phyloP scores from a whole-genome alignment of 2,797 vertebrate species.

The Hapalemur alaotrensis region DNA sequence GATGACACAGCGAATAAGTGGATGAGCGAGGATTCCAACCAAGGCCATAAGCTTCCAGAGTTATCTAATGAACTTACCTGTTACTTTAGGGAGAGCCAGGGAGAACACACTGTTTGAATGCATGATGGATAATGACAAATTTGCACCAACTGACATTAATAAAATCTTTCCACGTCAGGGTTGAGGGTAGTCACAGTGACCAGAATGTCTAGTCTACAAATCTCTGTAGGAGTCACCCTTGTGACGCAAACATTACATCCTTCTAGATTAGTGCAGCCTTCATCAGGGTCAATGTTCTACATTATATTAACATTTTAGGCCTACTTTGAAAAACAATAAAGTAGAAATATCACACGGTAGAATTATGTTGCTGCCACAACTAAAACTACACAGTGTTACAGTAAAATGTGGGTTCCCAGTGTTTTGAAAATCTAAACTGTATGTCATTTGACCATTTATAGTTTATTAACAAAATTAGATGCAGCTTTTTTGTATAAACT shows the following conservation, averaged over 20 bases:
- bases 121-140: background rate
- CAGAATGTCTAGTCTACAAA: background rate
- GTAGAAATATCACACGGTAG: background rate
- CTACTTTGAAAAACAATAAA: background rate
- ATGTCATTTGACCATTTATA: conserved; percentile 83
- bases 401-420: conserved; percentile 72
- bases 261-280: background rate
- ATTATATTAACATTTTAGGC: conserved; percentile 33
- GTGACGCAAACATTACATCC: background rate
- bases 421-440: conserved; percentile 82
- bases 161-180: background rate
- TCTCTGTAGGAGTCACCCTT: background rate
- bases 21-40: background rate
- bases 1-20: background rate
- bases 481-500: conserved; percentile 75
- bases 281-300: background rate
- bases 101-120: background rate
- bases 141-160: background rate
- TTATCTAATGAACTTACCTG: background rate
- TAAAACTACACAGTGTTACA: conserved; percentile 78
- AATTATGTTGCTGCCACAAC: conserved; percentile 70
- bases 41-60: background rate
- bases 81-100: background rate
- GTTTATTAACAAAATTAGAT: conserved; percentile 87
- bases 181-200: background rate